Conservation (phyloP, 2,113 vertebrate genomes). For the Xenotilapia flavipinnis region DNA sequence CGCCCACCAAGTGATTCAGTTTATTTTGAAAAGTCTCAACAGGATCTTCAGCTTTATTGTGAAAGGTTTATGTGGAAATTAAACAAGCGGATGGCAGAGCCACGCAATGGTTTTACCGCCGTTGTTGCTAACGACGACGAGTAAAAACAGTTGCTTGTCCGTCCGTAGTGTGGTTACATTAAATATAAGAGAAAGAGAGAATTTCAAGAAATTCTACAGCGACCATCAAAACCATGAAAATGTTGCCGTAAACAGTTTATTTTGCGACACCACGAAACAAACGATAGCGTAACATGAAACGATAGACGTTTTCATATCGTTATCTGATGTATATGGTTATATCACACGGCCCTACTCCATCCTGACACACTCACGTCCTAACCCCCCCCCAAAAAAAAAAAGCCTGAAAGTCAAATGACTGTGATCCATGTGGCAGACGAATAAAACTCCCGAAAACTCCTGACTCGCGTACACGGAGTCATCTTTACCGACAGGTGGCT, state of each 20-base stretch:
- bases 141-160: background rate
- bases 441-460: background rate
- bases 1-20: background rate
- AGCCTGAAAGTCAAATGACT: background rate
- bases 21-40: background rate
- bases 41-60: background rate
- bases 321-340: background rate
- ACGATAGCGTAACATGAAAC: accelerated
- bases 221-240: background rate
- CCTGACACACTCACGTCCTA: background rate
- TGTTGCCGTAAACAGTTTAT: background rate
- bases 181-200: background rate
- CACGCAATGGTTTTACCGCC: background rate
- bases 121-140: background rate
- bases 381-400: background rate
- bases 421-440: background rate
- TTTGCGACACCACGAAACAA: too few relatives aligned
- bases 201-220: accelerated
- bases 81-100: background rate
- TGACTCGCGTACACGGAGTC: background rate
- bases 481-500: background rate
- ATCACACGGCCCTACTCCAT: background rate
- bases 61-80: background rate
- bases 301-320: accelerated
- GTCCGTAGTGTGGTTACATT: accelerated